Percentiles rank a stretch among this genome's conserved stretches.
Evolutionary conservation across 1,140 invertebrate species (phyloP).

Genomic region (Nephila pilipes): DNA sequence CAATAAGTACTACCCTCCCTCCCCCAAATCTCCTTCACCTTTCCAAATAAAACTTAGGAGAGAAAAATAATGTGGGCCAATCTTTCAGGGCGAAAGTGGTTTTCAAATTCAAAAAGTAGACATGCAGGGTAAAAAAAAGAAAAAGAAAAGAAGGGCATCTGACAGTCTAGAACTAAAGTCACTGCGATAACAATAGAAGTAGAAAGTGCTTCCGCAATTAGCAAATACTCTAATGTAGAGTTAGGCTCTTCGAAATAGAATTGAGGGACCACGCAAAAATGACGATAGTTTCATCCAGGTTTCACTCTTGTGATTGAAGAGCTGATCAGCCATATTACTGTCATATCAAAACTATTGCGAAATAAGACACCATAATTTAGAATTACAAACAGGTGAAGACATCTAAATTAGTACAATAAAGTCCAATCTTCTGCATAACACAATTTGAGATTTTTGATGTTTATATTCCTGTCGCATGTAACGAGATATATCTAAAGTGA

Average conservation of each 20-base stretch:
- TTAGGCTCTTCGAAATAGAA: neutral
- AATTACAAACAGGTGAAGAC: too few species aligned
- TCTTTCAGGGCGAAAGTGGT: neutral
- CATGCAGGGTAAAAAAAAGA: neutral
- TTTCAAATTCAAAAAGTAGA: neutral
- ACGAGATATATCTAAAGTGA: too few species aligned
- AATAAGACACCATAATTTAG: too few species aligned
- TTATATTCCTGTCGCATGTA: too few species aligned
- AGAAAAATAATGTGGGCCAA: neutral
- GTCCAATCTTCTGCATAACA: too few species aligned
- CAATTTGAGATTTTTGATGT: too few species aligned
- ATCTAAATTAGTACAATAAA: too few species aligned
- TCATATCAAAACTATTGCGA: too few species aligned
- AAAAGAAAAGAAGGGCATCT: neutral
- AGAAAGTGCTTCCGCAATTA: constrained; percentile 60
- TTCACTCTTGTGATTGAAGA: too few species aligned
- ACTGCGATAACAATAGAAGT: constrained; percentile 41
- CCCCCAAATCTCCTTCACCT: neutral
- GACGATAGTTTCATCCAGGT: neutral
- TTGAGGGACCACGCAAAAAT: neutral
- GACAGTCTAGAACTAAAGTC: neutral
- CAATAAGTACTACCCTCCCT: neutral
- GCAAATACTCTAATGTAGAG: constrained; percentile 46
- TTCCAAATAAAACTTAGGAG: neutral
- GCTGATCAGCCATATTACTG: too few species aligned